Base-by-base conservation (phyloP, 2,888 invertebrate genomes). In the Drosophila subquinaria region DNA sequence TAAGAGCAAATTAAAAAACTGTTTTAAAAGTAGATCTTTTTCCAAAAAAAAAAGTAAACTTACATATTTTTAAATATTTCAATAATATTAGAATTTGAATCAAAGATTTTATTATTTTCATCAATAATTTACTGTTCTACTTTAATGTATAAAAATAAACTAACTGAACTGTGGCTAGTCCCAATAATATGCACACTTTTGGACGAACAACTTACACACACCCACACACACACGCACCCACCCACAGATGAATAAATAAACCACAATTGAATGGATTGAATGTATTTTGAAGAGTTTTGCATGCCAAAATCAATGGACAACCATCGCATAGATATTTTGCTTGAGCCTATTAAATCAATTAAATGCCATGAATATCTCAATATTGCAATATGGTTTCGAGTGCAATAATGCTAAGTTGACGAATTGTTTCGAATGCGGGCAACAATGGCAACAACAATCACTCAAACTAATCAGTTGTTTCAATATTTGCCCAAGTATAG, bases 391-490 rank as follows among this genome's bases (percentile, higher is more conserved):
- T 59, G 67, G 59, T 48, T 45, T 47, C 15, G 50, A 60, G 64
- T 73, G 69, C 57, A 85, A 76, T 66, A 73, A 72, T 53, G 53
- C 48, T 56, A 69, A 84, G 71, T 81, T 69, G 66, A 67, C 47
- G 47, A 45, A 64, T 61, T 75, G 69, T 75, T 72, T 30, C 64
- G 33, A 45, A 27, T 23, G 51, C 11, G 40, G 42, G 11, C 45
- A 47, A 40, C 59, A 48, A 30, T 17, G 30, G 59, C 38, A 47
- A 17, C 27, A 8, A 30, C 30, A 30, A 2, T 38, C 59, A 75
- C 72, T 80, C 77, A 71, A 89, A 89, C 88, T 85, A 89, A 85
- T 85, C 89, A 89, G 82, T 84, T 87, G 79, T 82, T 84, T 76
- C 85, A 85, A 85, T 84, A 85, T 85, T 85, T 87, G 73, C 69